phyloP scores from a whole-genome alignment of 2,888 invertebrate genomes.

The Pemphredon lugubris region DNA sequence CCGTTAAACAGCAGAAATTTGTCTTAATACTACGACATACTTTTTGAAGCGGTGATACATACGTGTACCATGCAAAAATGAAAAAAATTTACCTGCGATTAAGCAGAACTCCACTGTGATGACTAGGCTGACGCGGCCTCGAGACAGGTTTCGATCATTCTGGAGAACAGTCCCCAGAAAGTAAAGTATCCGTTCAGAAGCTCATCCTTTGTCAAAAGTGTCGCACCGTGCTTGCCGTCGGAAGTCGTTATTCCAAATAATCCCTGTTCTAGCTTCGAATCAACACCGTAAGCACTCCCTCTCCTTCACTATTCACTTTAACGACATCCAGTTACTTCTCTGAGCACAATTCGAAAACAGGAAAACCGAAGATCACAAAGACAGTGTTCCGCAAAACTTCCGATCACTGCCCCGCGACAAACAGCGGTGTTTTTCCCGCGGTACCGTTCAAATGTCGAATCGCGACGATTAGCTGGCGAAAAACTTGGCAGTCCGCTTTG shows the following conservation, averaged over 20 bases:
- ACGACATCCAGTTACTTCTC: background rate
- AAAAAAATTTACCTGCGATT: slow-evolving; percentile 73
- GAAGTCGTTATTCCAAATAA: slow-evolving; percentile 24
- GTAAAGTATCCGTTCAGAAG: slow-evolving; percentile 43
- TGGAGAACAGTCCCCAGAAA: slow-evolving; percentile 38
- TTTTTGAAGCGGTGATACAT: background rate
- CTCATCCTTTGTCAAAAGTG: slow-evolving; percentile 32
- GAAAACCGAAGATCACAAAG: background rate
- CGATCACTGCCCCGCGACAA: slow-evolving; percentile 9
- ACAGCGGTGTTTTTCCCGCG: no score
- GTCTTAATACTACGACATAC: background rate
- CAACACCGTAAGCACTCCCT: slow-evolving; percentile 25
- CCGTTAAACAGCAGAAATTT: no score
- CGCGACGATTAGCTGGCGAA: background rate
- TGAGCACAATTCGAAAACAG: background rate
- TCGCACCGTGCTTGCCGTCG: slow-evolving; percentile 31
- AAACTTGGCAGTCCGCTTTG: background rate
- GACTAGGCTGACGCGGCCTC: slow-evolving; percentile 73
- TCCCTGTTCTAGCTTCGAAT: background rate
- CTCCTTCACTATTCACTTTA: slow-evolving; percentile 29
- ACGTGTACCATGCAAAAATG: background rate
- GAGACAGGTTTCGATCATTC: slow-evolving; percentile 67
- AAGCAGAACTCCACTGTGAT: slow-evolving; percentile 80
- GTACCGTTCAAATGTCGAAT: no score
- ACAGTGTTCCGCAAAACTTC: background rate